Percentiles rank a stretch among this genome's conserved stretches.
These are phyloP conservation scores for mouse (Mus musculus) DNA, from an alignment of 2,113 vertebrate genomes.

Conservation along the genomic window GRCm39 chr13:71151501-71152000, in stretches of 20 bases:
- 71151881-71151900: not conserved
- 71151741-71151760: not conserved
- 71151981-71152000: not conserved
- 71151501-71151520: not conserved
- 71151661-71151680: not conserved
- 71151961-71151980: not conserved
- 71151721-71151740: too few relatives aligned
- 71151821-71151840: not conserved
- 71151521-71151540: not conserved
- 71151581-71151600: too few relatives aligned
- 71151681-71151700: not conserved
- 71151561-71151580: too few relatives aligned
- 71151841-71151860: not conserved
- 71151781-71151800: not conserved
- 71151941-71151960: not conserved
- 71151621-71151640: not conserved
- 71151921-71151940: not conserved
- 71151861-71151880: not conserved
- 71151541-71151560: not conserved
- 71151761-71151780: not conserved
- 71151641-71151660: not conserved
- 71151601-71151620: too few relatives aligned
- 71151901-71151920: not conserved
- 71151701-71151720: too few relatives aligned
- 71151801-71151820: not conserved